Base-by-base conservation (phyloP, 2,888 invertebrate species). In the Neoascia interrupta region DNA sequence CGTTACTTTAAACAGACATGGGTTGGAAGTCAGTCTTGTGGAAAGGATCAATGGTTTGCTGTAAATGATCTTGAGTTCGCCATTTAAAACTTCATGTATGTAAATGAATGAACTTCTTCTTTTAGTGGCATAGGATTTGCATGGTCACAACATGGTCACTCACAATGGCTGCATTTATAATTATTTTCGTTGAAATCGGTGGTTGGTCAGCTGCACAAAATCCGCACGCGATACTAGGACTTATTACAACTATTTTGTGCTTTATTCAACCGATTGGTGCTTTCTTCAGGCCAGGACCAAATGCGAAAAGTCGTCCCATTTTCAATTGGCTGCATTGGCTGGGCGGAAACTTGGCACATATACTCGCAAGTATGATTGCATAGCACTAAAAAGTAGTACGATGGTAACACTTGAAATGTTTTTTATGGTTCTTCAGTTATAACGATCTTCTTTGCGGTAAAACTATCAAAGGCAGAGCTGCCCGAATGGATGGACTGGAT, bases 281-380 rank as follows among this genome's bases (percentile, higher is more conserved):
- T 1, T 92, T 94, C 79, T 93, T 97, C 87, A 91, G 97, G 80
- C 97, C 97, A 0, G 94, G 94, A 88, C 96, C 96, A 0, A 95
- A 94, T 49, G 93, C 96, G 6, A 92, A 93, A 11, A 92, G 92
- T 83, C 91, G 97, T 58, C 92, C 94, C 0, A 89, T 95, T 63
- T 97, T 97, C 90, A 98, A 97, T 90, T 97, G 97, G 97, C 87
- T 91, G 1, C 97, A 98, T 88, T 97, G 97, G 96, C 89, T 95
- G 53, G 91, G 93, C 39, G 98, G 98, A 39, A 97, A 97, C 88
- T 89, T 92, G 0, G 96, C 97, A 0, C 96, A 97, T 85, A 95
- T 96, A 82, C 90, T 96, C 83, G 96, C 93, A 87, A 94, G 96
- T 96, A 88, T 91, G 94, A n/a, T n/a, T n/a, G n/a, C n/a, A n/a